Base-by-base conservation (phyloP, 1,140 invertebrate species). In the Leptinotarsa lineolata region DNA sequence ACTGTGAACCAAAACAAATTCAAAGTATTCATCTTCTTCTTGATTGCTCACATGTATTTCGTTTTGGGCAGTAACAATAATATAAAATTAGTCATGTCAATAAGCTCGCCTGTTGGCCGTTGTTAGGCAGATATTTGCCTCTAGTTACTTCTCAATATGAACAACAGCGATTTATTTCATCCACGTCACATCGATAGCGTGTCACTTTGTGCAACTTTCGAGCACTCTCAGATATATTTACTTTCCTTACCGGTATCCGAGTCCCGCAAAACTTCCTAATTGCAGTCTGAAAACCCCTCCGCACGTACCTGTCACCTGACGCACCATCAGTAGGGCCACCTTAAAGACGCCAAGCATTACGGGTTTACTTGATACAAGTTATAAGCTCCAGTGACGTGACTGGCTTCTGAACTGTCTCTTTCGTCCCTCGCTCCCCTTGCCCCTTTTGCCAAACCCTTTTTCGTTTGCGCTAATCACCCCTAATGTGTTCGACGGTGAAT, bases 321-420 rank as follows among this genome's bases (percentile, higher is more conserved):
- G 74, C 77, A 71, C 69, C 64, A n/a, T 60, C 48, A 54, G 61
- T 60, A 70, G 69, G 70, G 74, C 76, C 79, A 78, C 72, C 77
- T 65, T 45, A 73, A 65, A 74, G 73, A 73, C 74, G 70, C 66
- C 68, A 73, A 18, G 68, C 72, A 76, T 76, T 77, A 77, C 76
- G 72, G 79, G 75, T 80, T 79, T 80, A 76, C 76, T 79, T 78
- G 78, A 79, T 76, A 80, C 79, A 80, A 79, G 76, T 80, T 80
- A 79, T 80, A 80, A 80, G 77, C 79, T 72, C 69, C 74, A 73
- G 68, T 71, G 76, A 79, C 79, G 79, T 80, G 79, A 80, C 78
- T 75, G 30, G 79, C 72, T 64, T 80, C 72, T 46, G 66, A 78
- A 79, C 76, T 44, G 76, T 73, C 70, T 73, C 70, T 70, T 79